Base-by-base conservation (phyloP, 1,140 invertebrate species). In the Euura saliciscinereae region DNA sequence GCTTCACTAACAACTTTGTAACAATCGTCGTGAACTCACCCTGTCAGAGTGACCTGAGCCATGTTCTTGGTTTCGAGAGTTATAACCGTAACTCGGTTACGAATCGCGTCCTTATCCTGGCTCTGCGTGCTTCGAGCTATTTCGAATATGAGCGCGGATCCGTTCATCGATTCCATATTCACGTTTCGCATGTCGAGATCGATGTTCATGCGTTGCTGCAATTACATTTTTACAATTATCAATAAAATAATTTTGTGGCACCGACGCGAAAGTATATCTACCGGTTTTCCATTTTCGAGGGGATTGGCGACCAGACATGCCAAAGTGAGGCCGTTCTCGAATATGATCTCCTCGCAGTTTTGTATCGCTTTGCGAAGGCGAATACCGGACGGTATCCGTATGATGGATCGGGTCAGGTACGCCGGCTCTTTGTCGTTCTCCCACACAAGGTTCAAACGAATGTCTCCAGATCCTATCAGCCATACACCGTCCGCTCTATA, bases 101-200 rank as follows among this genome's bases (percentile, higher is more conserved):
- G 76, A 10, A 28, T 28, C 28, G 69, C 75, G 5, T 79, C 79
- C 6, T 68, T 28, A 79, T 85, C 87, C 6, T 70, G 68, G 10
- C 85, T 88, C 13, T 79, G 85, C 70, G 86, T 88, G 44, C 79
- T 85, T 3, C 75, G 79, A 44, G 69, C 71, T 45, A 77, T 75
- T 43, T 44, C 76, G 46, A 89, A 82, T 44, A 81, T 77, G 68
- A 88, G 67, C 10, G 74, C 71, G 13, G 64, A 66, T 2, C 70
- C 73, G 42, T 77, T 51, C 6, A 73, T 64, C 2, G 75, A 79
- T 28, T 28, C 28, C 0, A 80, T 82, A 28, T 79, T 73, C 6
- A 76, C 73, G 11, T 80, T 68, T 51, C 79, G 83, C 81, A 87
- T 84, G 70, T 87, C 84, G 42, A 89, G 79, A 73, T 86, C 81